phyloP scores from a whole-genome alignment of 1,140 invertebrate species.

The Phymorhynchus buccinoides region DNA sequence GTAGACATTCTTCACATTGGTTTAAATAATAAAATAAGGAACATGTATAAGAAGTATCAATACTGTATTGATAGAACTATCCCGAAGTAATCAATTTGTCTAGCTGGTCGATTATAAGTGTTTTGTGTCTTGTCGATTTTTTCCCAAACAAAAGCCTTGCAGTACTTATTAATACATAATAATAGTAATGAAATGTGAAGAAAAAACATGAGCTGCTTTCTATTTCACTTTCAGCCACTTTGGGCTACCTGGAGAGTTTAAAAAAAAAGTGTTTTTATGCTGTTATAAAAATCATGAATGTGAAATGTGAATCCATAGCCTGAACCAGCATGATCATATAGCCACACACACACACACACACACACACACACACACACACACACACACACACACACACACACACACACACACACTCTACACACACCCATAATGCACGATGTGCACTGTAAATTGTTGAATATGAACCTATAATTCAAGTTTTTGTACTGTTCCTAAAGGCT shows the following conservation, averaged over 20 bases:
- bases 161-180: no score
- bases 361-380: not conserved
- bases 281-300: not conserved
- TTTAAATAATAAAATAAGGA: not conserved
- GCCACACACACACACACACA: not conserved
- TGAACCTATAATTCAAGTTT: no score
- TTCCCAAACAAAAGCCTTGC: no score
- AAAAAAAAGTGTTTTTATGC: no score
- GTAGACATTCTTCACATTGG: not conserved
- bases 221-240: not conserved
- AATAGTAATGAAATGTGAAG: no score
- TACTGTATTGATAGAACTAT: not conserved
- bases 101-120: not conserved
- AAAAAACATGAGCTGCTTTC: not conserved
- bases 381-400: slow-evolving; percentile 22
- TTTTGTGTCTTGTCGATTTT: no score
- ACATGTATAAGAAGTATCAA: not conserved
- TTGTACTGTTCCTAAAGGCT: no score
- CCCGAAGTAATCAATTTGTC: not conserved
- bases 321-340: not conserved
- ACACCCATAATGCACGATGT: no score
- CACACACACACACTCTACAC: no score
- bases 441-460: no score
- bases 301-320: not conserved
- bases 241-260: no score